Percentiles rank a stretch among this genome's conserved stretches.
These are phyloP conservation scores for Pseudobourletiella spinata DNA, from an alignment of 1,140 invertebrate species.

Conservation along the genomic window DNA sequence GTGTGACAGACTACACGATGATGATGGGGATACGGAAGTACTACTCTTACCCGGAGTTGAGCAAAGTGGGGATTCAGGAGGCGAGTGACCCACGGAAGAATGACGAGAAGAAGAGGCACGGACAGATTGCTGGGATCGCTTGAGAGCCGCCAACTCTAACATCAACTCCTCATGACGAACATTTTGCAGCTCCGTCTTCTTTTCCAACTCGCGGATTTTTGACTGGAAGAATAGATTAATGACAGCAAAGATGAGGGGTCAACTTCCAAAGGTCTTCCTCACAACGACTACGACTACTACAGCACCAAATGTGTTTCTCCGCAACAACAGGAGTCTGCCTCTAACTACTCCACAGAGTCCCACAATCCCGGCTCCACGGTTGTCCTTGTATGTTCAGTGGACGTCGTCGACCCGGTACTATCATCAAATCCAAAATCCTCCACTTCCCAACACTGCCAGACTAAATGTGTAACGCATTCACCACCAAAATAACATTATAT, in stretches of 20 bases:
- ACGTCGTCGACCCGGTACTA: too few relatives aligned
- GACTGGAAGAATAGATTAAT: constrained; percentile 48
- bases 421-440: too few relatives aligned
- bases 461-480: too few relatives aligned
- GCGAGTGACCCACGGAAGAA: constrained; percentile 33
- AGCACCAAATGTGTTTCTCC: too few relatives aligned
- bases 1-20: too few relatives aligned
- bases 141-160: constrained; percentile 57
- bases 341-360: too few relatives aligned
- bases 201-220: constrained; percentile 70
- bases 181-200: constrained; percentile 63
- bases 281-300: too few relatives aligned
- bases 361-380: too few relatives aligned
- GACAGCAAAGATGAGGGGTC: constrained; percentile 1
- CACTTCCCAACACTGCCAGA: too few relatives aligned
- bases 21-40: neutral
- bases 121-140: constrained; percentile 32
- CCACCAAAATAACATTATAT: too few relatives aligned
- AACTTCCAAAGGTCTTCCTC: neutral
- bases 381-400: too few relatives aligned
- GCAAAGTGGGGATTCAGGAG: constrained; percentile 34
- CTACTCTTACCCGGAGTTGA: constrained; percentile 33
- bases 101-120: constrained; percentile 35
- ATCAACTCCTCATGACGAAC: constrained; percentile 69
- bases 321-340: too few relatives aligned